phyloP scores from a whole-genome alignment of 2,888 invertebrate species.

The Cataglyphis albicans region DNA sequence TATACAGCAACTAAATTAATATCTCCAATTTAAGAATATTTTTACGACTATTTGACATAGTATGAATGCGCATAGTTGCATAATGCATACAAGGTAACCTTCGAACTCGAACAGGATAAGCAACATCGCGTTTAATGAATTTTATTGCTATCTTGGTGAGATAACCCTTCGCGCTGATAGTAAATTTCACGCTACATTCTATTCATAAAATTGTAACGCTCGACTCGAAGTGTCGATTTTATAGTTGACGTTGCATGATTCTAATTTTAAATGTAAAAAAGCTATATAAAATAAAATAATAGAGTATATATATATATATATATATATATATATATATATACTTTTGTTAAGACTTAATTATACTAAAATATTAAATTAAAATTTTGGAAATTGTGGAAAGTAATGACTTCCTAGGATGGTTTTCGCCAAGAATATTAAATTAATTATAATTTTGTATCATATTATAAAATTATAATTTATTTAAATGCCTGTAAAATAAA shows the following conservation, averaged over 20 bases:
- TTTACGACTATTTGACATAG: slow-evolving; percentile 25
- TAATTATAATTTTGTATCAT: not conserved
- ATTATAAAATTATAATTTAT: slow-evolving; percentile 3
- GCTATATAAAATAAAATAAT: not conserved
- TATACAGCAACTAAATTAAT: not conserved
- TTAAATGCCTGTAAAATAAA: not conserved
- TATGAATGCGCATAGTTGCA: slow-evolving; percentile 65
- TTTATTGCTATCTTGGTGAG: slow-evolving; percentile 72
- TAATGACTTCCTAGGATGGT: not conserved
- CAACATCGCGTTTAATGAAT: slow-evolving; percentile 62
- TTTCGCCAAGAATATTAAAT: not conserved
- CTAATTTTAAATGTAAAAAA: not conserved
- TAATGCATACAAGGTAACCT: slow-evolving; percentile 66
- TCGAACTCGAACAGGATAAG: slow-evolving; percentile 66
- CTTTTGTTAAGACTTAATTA: not conserved
- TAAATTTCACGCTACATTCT: slow-evolving; percentile 55
- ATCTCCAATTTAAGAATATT: slow-evolving; percentile 36
- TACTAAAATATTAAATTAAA: not conserved
- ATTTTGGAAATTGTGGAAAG: not conserved
- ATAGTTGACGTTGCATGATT: slow-evolving; percentile 47
- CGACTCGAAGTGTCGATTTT: slow-evolving; percentile 13
- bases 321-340: not conserved
- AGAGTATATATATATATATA: not conserved
- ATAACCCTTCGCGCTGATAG: slow-evolving; percentile 63
- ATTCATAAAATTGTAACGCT: slow-evolving; percentile 57